Evolutionary conservation across 2,888 invertebrate genomes (phyloP).

Genomic region (Rhamnusium bicolor): DNA sequence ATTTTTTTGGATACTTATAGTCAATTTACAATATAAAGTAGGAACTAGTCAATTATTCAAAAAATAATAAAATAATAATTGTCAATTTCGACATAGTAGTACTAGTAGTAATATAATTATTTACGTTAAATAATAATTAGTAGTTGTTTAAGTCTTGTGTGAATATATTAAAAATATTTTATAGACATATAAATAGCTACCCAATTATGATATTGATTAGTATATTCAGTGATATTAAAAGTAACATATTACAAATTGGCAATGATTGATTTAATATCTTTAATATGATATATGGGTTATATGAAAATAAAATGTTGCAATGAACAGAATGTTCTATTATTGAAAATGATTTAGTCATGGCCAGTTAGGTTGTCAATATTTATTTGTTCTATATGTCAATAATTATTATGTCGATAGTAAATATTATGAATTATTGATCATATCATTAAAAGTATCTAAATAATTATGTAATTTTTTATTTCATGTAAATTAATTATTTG

Average conservation of each 20-base stretch:
- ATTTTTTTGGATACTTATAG: background rate
- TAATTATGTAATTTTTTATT: no score
- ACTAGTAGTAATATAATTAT: background rate
- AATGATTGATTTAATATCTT: slow-evolving; percentile 2
- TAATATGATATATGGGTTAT: background rate
- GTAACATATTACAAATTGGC: background rate
- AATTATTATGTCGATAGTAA: no score
- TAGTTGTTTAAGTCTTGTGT: background rate
- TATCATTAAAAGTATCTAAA: no score
- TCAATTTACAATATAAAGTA: background rate
- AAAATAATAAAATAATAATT: background rate
- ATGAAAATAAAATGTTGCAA: background rate
- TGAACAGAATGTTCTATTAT: background rate
- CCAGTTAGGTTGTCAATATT: no score
- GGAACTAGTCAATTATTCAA: background rate
- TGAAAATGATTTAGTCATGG: background rate
- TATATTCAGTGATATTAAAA: background rate
- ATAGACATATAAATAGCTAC: background rate
- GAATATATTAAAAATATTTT: background rate
- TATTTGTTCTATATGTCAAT: no score
- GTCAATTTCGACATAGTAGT: background rate
- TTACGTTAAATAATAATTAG: background rate
- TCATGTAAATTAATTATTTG: no score
- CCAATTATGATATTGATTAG: background rate
- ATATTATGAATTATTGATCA: no score